These are phyloP conservation scores for Noctua janthe DNA, from an alignment of 2,888 invertebrate species.

Conservation along the genomic window DNA sequence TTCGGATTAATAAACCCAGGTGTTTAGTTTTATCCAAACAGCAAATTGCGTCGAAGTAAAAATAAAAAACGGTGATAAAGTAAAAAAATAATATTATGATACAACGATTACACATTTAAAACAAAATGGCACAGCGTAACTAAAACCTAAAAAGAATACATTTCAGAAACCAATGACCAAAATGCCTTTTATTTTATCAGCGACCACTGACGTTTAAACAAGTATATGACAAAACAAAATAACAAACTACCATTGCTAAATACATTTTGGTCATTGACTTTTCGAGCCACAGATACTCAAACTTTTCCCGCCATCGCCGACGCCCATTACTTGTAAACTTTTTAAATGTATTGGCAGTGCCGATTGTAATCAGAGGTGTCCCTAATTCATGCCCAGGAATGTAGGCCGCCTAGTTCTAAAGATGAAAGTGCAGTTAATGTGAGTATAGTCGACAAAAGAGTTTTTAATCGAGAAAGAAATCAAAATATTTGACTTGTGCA, in stretches of 20 bases:
- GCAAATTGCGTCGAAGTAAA: neutral
- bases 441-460: constrained; percentile 12
- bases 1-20: too few relatives aligned
- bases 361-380: constrained; percentile 54
- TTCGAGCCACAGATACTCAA: neutral
- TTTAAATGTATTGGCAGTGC: constrained; percentile 45
- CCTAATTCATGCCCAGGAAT: constrained; percentile 56
- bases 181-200: neutral
- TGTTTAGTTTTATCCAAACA: too few relatives aligned
- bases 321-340: constrained; percentile 31
- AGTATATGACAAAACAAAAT: neutral
- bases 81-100: too few relatives aligned
- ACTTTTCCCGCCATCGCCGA: constrained; percentile 13
- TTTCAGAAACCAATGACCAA: too few relatives aligned
- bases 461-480: neutral
- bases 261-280: neutral
- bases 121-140: neutral
- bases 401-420: constrained; percentile 54
- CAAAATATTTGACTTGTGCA: neutral
- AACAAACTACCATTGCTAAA: too few relatives aligned
- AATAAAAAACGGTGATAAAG: too few relatives aligned
- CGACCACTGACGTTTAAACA: neutral
- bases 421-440: constrained; percentile 56
- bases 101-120: neutral
- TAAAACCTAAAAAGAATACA: neutral